A percentile compares a stretch with the other conserved stretches of the same genome.
These are phyloP conservation scores for Cynocephalus volans DNA, from an alignment of 2,113 vertebrate genomes.

Conservation along the genomic window DNA sequence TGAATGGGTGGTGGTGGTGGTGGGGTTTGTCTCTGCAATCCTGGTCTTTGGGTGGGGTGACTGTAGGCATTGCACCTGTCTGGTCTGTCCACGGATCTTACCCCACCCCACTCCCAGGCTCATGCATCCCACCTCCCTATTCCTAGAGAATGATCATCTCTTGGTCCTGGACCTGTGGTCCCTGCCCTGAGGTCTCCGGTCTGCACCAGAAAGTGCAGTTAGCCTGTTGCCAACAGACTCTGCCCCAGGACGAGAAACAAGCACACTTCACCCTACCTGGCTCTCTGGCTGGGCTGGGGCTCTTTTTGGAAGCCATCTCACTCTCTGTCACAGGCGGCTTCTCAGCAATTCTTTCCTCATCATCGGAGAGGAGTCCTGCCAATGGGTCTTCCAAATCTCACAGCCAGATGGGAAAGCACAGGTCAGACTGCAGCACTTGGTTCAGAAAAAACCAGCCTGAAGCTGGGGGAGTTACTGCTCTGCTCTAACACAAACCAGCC, in stretches of 20 bases:
- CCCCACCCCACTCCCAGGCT: background rate
- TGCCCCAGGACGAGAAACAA: background rate
- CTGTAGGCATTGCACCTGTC: background rate
- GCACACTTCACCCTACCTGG: conserved; percentile 81
- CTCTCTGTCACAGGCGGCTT: conserved; percentile 49
- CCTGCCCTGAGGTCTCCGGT: background rate
- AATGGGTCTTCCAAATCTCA: conserved; percentile 89
- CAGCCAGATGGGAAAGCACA: background rate
- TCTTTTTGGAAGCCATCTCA: conserved; percentile 56
- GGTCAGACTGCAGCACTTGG: background rate
- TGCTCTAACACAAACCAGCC: background rate
- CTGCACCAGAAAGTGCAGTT: background rate
- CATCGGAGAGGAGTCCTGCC: conserved; percentile 89
- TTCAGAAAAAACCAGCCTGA: background rate
- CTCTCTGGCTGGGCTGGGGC: conserved; percentile 1
- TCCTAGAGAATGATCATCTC: background rate
- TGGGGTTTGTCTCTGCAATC: fast-evolving
- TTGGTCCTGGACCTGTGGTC: background rate
- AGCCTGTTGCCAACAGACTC: background rate
- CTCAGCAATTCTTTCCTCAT: conserved; percentile 86
- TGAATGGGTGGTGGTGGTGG: too few relatives aligned
- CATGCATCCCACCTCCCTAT: background rate
- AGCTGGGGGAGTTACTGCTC: background rate
- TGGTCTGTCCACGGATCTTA: background rate
- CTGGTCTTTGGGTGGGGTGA: background rate